Conservation (phyloP, 1,140 invertebrate genomes). For the Plutomurus gul region DNA sequence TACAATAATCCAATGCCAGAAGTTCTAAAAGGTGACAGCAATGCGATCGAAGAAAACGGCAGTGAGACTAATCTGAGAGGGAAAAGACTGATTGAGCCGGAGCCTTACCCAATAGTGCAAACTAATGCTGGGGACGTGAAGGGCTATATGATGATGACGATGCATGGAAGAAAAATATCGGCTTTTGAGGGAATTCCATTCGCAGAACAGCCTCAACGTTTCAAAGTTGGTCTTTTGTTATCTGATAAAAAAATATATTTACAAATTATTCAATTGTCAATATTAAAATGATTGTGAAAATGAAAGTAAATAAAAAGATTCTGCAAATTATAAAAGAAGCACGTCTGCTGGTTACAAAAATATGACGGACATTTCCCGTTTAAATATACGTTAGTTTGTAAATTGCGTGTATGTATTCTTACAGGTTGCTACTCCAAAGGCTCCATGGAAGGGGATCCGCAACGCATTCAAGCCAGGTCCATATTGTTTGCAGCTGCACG, state of each 20-base stretch:
- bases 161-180: slow-evolving; percentile 37
- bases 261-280: neutral
- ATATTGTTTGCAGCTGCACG: slow-evolving; percentile 39
- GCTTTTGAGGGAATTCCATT: slow-evolving; percentile 49
- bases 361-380: neutral
- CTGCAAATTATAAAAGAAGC: neutral
- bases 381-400: neutral
- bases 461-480: neutral
- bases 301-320: neutral
- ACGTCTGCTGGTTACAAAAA: neutral
- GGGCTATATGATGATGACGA: slow-evolving; percentile 45
- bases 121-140: slow-evolving; percentile 32
- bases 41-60: neutral
- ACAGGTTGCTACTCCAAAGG: neutral
- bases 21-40: neutral
- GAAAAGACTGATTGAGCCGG: neutral
- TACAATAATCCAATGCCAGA: slow-evolving; percentile 1
- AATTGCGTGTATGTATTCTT: neutral
- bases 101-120: slow-evolving; percentile 5
- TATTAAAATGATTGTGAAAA: neutral
- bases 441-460: slow-evolving; percentile 34
- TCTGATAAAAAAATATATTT: no score
- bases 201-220: slow-evolving; percentile 12
- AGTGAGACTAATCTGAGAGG: neutral
- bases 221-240: neutral